These are phyloP conservation scores for Terrapene triunguis DNA, from an alignment of 2,113 vertebrate genomes.

Conservation along the genomic window DNA sequence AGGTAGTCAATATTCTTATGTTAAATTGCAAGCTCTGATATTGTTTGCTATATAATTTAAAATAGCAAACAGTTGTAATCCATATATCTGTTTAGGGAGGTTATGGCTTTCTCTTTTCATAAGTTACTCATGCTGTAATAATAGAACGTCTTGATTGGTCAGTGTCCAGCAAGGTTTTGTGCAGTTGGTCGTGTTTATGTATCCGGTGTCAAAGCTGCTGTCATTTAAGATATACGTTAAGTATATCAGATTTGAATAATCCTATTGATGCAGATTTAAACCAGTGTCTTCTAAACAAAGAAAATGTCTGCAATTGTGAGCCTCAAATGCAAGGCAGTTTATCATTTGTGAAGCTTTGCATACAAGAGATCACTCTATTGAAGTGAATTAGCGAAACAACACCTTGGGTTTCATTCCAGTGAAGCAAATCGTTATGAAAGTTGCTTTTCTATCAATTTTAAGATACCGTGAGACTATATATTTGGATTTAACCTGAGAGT, in stretches of 20 bases:
- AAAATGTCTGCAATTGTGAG: background rate
- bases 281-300: background rate
- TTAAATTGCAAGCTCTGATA: background rate
- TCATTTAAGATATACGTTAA: background rate
- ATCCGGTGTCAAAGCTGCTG: background rate
- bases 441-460: background rate
- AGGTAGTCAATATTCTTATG: background rate
- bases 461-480: background rate
- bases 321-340: background rate
- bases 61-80: background rate
- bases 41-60: background rate
- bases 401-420: background rate
- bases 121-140: background rate
- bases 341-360: background rate
- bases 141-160: background rate
- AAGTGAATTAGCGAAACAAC: background rate
- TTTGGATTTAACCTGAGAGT: background rate
- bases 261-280: background rate
- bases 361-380: background rate
- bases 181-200: background rate
- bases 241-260: background rate
- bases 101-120: background rate
- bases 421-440: background rate
- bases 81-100: background rate
- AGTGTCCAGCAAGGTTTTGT: background rate